These are phyloP conservation scores for Hyalella azteca DNA, from an alignment of 2,888 invertebrate genomes.

Conservation along the genomic window DNA sequence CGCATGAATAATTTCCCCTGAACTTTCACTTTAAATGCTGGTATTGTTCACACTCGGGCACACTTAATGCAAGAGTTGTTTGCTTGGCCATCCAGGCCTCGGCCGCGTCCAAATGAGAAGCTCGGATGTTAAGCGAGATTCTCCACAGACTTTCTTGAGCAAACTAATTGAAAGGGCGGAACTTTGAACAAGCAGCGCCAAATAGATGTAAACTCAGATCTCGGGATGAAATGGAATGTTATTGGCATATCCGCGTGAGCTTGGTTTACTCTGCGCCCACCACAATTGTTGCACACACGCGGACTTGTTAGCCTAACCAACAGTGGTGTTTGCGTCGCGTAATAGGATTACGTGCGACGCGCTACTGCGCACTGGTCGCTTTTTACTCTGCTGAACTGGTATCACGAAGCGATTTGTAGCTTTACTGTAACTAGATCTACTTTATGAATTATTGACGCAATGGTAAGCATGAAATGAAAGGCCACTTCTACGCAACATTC, in stretches of 20 bases:
- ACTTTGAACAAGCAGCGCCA: slow-evolving; percentile 18
- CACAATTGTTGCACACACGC: slow-evolving; percentile 34
- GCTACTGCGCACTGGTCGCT: not conserved
- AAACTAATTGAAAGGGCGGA: slow-evolving; percentile 1
- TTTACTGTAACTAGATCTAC: too few relatives aligned
- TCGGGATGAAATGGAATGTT: slow-evolving; percentile 15
- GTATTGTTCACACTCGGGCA: not conserved
- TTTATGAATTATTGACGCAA: too few relatives aligned
- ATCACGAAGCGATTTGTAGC: too few relatives aligned
- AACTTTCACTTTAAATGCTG: not conserved
- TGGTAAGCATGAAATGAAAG: too few relatives aligned
- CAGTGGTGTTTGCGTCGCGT: slow-evolving; percentile 9
- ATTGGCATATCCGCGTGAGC: slow-evolving; percentile 4
- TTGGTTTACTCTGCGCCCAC: not conserved
- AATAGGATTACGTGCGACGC: slow-evolving; percentile 2
- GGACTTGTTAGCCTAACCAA: not conserved
- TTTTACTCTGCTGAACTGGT: too few relatives aligned
- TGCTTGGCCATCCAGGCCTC: not conserved
- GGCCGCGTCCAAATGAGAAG: not conserved
- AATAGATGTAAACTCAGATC: slow-evolving; percentile 7
- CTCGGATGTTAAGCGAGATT: slow-evolving; percentile 2
- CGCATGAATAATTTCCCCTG: too few relatives aligned
- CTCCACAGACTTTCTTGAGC: not conserved
- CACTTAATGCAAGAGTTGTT: not conserved
- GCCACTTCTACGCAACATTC: too few relatives aligned